Percentiles rank a stretch among this genome's conserved stretches.
Evolutionary conservation across 2,888 invertebrate species (phyloP).

Genomic region (Drosophila neutralis): DNA sequence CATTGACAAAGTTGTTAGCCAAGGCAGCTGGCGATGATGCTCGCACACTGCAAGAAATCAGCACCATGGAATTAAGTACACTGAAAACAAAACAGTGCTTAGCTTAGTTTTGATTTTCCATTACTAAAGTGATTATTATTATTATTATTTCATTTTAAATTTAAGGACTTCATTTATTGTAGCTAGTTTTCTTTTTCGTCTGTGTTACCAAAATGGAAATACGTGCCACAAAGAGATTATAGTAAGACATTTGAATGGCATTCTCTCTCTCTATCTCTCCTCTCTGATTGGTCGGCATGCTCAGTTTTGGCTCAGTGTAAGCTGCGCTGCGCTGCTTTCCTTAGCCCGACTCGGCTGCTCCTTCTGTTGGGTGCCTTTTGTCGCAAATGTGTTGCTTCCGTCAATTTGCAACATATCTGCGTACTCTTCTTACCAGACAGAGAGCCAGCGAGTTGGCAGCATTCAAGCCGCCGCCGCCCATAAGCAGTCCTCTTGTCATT

Average conservation of each 20-base stretch:
- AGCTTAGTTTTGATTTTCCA: not conserved
- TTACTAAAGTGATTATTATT: not conserved
- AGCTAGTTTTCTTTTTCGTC: not conserved
- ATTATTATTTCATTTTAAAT: no score
- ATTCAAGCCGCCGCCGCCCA: slow-evolving; percentile 7
- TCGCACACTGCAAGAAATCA: slow-evolving; percentile 13
- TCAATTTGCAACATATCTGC: slow-evolving; percentile 68
- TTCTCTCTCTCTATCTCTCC: not conserved
- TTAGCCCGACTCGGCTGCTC: slow-evolving; percentile 3
- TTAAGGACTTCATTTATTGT: not conserved
- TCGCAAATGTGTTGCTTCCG: slow-evolving; percentile 70
- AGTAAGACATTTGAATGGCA: not conserved
- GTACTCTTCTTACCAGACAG: slow-evolving; percentile 26
- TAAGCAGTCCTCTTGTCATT: slow-evolving; percentile 3
- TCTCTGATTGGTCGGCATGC: not conserved
- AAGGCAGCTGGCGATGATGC: slow-evolving; percentile 13
- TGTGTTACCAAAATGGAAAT: not conserved
- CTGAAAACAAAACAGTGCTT: not conserved
- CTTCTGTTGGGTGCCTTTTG: slow-evolving; percentile 17
- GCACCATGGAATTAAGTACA: not conserved
- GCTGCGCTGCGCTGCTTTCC: not conserved
- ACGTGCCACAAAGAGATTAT: slow-evolving; percentile 1
- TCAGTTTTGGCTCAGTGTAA: slow-evolving; percentile 22
- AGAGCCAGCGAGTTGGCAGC: slow-evolving; percentile 5
- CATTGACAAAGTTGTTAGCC: slow-evolving; percentile 71